Evolutionary conservation across 2,888 invertebrate species (phyloP), one percentile per base, ranked within the genome.

Genomic region (Tanypteryx hageni): DNA sequence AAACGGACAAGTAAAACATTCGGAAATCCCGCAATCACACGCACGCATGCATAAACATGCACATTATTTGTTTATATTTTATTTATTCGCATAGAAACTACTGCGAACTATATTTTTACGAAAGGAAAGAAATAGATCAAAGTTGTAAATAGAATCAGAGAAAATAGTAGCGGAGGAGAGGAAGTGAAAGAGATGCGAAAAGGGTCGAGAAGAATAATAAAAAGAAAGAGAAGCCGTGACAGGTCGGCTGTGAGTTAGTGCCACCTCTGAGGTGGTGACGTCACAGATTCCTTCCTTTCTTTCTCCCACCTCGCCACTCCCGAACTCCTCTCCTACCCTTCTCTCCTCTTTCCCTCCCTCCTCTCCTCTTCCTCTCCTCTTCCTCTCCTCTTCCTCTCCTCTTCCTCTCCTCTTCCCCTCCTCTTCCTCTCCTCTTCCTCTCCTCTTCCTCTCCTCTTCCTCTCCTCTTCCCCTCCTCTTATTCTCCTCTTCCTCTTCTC

Each of bases 241-340:
- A n/a, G 57, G 83, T 56, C 83, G 57, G 83, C 83, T 83, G 44
- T 44, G 83, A 83, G 94, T 93, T 94, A 93, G 93, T 93, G 93
- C 93, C 92, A 92, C 93, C 93, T 93, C 94, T 94, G 93, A 93
- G 94, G 94, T 94, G 94, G 94, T 94, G 94, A 94, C 94, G 94
- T 94, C 94, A 94, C 94, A 94, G 94, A 93, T 93, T 44, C 44
- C 44, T 44, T 44, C 44, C 5, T 44, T 44, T 93, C 5, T 44
- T 44, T 93, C 94, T 76, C 93, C 92, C 92, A 93, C 92, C 93
- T 93, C 94, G 94, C 94, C 94, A 94, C 94, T 93, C 92, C 93
- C 92, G 85, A 92, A 92, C 89, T 82, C 82, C 86, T n/a, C 92
- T 83, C 31, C 92, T 93, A 68, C 85, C 86, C 82, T 92, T 84